These are phyloP conservation scores for Desoria tigrina DNA, from an alignment of 2,888 invertebrate species.

Conservation along the genomic window DNA sequence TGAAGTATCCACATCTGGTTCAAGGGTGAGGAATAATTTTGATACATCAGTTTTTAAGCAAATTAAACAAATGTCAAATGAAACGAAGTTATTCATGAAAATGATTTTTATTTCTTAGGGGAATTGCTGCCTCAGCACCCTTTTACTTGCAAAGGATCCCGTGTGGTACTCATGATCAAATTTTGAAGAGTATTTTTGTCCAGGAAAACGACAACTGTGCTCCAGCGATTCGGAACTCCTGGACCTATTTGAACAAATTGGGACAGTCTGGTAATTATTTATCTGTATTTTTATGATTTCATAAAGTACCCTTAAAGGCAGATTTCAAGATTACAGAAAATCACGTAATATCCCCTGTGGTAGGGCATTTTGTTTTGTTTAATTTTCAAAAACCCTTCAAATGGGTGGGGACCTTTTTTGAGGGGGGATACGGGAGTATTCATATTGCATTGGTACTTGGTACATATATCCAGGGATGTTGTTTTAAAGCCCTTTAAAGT, in stretches of 20 bases:
- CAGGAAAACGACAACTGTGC: conserved; percentile 65
- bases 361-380: no score
- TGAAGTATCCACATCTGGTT: conserved; percentile 90
- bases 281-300: not conserved
- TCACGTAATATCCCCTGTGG: no score
- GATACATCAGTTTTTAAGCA: conserved; percentile 7
- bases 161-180: conserved; percentile 73
- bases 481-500: no score
- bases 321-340: no score
- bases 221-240: conserved; percentile 72
- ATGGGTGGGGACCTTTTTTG: no score
- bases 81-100: conserved; percentile 5
- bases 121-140: conserved; percentile 89
- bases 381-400: no score
- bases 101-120: conserved; percentile 60
- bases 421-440: no score
- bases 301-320: no score
- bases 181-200: conserved; percentile 75
- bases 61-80: not conserved
- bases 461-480: no score
- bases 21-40: conserved; percentile 62
- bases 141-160: conserved; percentile 74
- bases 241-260: conserved; percentile 67
- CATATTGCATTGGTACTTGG: no score
- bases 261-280: conserved; percentile 61